Percentiles rank a stretch among this genome's conserved stretches.
Conservation (phyloP, 2,888 invertebrate species). For the Drosophila putrida region DNA sequence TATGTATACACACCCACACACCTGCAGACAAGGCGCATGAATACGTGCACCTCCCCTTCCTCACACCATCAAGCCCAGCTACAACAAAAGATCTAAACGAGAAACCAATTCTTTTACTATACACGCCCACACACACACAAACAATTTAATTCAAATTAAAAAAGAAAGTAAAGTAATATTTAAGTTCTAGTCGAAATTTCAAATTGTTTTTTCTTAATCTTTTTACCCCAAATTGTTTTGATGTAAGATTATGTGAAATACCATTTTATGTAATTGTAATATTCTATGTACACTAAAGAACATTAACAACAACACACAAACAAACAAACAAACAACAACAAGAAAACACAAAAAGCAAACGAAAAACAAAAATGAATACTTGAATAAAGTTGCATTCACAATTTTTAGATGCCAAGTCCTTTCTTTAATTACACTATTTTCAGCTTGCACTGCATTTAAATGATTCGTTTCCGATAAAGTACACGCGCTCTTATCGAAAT, state of each 20-base stretch:
- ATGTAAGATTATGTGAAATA: conserved; percentile 78
- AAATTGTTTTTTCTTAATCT: conserved; percentile 62
- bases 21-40: conserved; percentile 13
- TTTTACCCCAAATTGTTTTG: conserved; percentile 71
- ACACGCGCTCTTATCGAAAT: conserved; percentile 14
- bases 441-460: conserved; percentile 1
- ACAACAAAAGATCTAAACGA: no score
- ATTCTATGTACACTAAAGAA: conserved; percentile 73
- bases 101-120: conserved; percentile 12
- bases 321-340: conserved; percentile 25
- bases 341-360: conserved; percentile 54
- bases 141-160: conserved; percentile 3
- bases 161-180: conserved; percentile 57
- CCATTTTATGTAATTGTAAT: conserved; percentile 77
- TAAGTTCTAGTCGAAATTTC: conserved; percentile 84
- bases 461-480: conserved; percentile 6
- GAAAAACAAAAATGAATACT: conserved; percentile 73
- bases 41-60: conserved; percentile 14
- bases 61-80: neutral
- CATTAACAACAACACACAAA: conserved; percentile 33
- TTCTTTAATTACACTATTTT: neutral
- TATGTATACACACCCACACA: conserved; percentile 16
- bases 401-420: conserved; percentile 67
- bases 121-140: conserved; percentile 5
- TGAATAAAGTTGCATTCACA: conserved; percentile 85